phyloP scores from a whole-genome alignment of 2,797 vertebrate species.

The Hoplostethus mediterraneus region DNA sequence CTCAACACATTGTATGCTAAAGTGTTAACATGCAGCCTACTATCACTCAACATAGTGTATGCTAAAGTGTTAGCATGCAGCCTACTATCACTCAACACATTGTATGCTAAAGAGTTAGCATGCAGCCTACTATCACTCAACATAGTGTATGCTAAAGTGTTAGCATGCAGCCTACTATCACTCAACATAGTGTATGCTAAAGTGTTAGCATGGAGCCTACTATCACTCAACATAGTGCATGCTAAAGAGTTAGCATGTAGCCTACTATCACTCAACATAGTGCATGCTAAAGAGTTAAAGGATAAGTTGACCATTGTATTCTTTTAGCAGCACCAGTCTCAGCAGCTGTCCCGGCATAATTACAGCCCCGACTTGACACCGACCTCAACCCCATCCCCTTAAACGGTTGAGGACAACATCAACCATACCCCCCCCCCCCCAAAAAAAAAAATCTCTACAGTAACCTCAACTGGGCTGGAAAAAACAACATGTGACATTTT shows the following conservation, averaged over 20 bases:
- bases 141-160: too few relatives aligned
- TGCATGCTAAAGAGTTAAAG: neutral
- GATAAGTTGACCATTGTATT: neutral
- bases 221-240: too few relatives aligned
- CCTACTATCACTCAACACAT: neutral
- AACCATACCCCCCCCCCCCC: conserved; percentile 13
- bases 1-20: too few relatives aligned
- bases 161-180: too few relatives aligned
- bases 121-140: too few relatives aligned
- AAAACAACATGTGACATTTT: conserved; percentile 45
- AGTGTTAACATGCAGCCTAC: too few relatives aligned
- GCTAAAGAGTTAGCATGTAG: too few relatives aligned
- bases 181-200: too few relatives aligned
- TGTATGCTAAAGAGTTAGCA: too few relatives aligned
- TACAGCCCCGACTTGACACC: conserved; percentile 20
- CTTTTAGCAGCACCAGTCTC: neutral
- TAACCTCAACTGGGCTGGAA: conserved; percentile 64
- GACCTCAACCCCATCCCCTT: conserved; percentile 1
- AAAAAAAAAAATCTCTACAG: conserved; percentile 39
- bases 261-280: neutral
- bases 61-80: too few relatives aligned
- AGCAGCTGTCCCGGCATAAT: neutral
- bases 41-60: too few relatives aligned
- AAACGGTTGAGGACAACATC: conserved; percentile 20
- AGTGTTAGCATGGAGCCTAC: too few relatives aligned